These are phyloP conservation scores for Eucidaris tribuloides DNA, from an alignment of 35 echinoderm and acorn worm genomes.

Conservation along the genomic window DNA sequence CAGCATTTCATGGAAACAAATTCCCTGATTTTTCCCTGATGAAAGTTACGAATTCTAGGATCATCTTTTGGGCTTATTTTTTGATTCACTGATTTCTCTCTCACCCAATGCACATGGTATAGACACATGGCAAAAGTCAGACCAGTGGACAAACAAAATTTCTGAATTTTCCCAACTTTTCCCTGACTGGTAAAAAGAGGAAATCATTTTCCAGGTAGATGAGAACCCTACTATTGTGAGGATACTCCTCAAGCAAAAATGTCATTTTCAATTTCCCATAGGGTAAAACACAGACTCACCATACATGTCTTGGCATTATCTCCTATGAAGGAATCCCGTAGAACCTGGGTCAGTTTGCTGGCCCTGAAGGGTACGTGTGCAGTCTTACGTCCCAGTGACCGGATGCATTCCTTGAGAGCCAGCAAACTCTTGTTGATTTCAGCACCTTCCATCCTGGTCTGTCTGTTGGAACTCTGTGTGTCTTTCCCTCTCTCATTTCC, in stretches of 20 bases:
- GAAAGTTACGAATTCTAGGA: too few relatives aligned
- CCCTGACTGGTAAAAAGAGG: too few relatives aligned
- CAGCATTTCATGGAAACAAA: too few relatives aligned
- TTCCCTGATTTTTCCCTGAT: too few relatives aligned
- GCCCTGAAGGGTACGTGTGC: slow-evolving; percentile 97
- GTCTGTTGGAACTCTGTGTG: slow-evolving; percentile 91
- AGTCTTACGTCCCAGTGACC: slow-evolving; percentile 73
- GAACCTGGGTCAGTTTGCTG: slow-evolving; percentile 96
- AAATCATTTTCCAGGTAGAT: too few relatives aligned
- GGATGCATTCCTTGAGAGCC: slow-evolving; percentile 98
- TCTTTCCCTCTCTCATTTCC: slow-evolving; percentile 98
- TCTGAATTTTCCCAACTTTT: too few relatives aligned
- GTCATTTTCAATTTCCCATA: neutral
- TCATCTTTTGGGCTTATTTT: too few relatives aligned
- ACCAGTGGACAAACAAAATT: too few relatives aligned
- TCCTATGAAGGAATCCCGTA: slow-evolving; percentile 97
- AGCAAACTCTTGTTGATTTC: slow-evolving; percentile 97
- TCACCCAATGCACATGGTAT: too few relatives aligned
- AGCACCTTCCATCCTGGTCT: slow-evolving; percentile 97
- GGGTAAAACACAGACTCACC: slow-evolving; percentile 48
- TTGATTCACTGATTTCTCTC: too few relatives aligned
- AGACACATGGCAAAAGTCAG: too few relatives aligned
- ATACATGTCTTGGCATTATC: slow-evolving; percentile 94
- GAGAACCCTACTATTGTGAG: too few relatives aligned
- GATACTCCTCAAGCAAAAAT: neutral